phyloP scores from a whole-genome alignment of 2,113 vertebrate genomes.

The Gallinago media region DNA sequence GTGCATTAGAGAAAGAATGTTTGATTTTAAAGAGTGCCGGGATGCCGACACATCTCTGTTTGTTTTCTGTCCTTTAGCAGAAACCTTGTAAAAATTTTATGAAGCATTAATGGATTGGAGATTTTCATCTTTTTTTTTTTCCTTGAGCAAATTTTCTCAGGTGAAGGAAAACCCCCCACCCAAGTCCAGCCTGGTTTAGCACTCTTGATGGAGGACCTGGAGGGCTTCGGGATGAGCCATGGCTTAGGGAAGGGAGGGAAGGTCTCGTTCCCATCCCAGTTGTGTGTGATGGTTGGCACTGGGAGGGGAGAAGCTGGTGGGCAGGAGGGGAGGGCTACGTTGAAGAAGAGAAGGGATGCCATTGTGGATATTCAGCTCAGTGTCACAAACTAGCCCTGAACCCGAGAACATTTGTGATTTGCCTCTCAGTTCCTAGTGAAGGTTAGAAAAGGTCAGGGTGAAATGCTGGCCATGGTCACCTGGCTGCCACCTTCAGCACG shows the following conservation, averaged over 20 bases:
- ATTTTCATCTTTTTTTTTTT: conserved; percentile 68
- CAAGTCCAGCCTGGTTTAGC: conserved; percentile 18
- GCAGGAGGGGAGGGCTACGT: not conserved
- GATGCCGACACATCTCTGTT: conserved; percentile 76
- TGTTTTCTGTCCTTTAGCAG: conserved; percentile 78
- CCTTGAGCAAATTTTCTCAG: conserved; percentile 63
- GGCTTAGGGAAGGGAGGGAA: not conserved
- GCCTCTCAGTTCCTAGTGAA: not conserved
- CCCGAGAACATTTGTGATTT: not conserved
- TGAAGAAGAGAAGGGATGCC: not conserved
- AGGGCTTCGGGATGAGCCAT: not conserved
- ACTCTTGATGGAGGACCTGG: not conserved
- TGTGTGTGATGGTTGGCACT: not conserved
- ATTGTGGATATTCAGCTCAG: not conserved
- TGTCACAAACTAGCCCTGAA: not conserved
- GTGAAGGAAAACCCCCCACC: conserved; percentile 36
- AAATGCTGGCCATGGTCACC: not conserved
- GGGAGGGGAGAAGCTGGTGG: not conserved
- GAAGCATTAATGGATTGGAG: conserved; percentile 80
- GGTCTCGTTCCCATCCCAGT: not conserved
- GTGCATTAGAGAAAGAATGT: conserved; percentile 71
- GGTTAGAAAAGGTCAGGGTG: not conserved
- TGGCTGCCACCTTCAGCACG: not conserved
- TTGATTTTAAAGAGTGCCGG: conserved; percentile 76
- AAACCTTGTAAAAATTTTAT: conserved; percentile 82